Conservation (phyloP, 2,113 vertebrate genomes). For the Xyliphius kryptos region DNA sequence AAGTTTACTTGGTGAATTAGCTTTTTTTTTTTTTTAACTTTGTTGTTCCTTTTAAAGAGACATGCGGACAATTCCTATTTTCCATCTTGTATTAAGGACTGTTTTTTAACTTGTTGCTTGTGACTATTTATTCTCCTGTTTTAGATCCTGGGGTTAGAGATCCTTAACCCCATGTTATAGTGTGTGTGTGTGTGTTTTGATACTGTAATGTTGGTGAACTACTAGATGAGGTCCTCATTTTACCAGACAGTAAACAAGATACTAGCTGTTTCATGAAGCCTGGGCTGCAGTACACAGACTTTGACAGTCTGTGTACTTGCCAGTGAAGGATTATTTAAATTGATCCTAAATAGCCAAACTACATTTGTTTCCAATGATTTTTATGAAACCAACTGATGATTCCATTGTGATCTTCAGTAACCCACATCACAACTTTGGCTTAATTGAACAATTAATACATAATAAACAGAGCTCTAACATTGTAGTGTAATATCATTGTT, state of each 20-base stretch:
- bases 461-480: too few species aligned
- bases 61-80: slow-evolving; percentile 22
- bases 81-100: slow-evolving; percentile 30
- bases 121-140: slow-evolving; percentile 45
- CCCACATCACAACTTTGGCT: too few species aligned
- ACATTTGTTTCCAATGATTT: too few species aligned
- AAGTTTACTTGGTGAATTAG: background rate
- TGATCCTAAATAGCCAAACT: too few species aligned
- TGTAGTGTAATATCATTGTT: too few species aligned
- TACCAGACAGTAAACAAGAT: background rate
- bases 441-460: too few species aligned
- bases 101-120: slow-evolving; percentile 31
- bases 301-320: too few species aligned
- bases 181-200: slow-evolving; percentile 28
- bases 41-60: slow-evolving; percentile 13
- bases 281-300: too few species aligned
- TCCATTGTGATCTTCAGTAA: too few species aligned
- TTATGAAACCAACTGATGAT: too few species aligned
- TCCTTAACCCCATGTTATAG: background rate
- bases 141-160: slow-evolving; percentile 4
- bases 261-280: too few species aligned
- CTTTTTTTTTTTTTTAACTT: background rate
- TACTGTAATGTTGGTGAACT: slow-evolving; percentile 21
- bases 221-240: background rate
- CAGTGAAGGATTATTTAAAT: too few species aligned